Evolutionary conservation across 2,888 invertebrate species (phyloP), one percentile per base, ranked within the genome.

Genomic region (Fissipunctia ypsillon): DNA sequence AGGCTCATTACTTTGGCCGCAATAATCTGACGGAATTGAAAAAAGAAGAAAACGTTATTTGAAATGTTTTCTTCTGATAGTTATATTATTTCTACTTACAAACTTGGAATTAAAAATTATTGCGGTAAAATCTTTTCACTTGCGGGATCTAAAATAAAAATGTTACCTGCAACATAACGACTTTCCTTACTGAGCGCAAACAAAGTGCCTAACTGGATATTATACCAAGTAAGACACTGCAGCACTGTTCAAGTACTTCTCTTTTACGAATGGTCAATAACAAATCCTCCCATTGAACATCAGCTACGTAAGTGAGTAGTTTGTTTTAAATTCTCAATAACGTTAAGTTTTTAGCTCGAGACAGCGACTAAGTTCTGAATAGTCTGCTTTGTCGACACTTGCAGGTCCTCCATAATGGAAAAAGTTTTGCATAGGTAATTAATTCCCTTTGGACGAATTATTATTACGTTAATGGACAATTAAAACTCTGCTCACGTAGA

Each of bases 361-460:
- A 89, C 86, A 86, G 85, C 84, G 83, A 84, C 85, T 82, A 91
- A 91, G 87, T 90, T 91, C 85, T 86, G 86, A 89, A 88, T 87
- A 88, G 86, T 86, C 86, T 87, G 85, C 89, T 88, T 86, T 84
- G 82, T 84, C 85, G 85, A 84, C 84, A 87, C 87, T 88, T 81
- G 78, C 84, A 85, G 84, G 83, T 78, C 83, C 71, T 74, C 79
- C 81, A 83, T 90, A 90, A 91, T 92, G 89, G 89, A 90, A 91
- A 91, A 92, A 90, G 87, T 93, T 92, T 89, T 86, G 80, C 88
- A 89, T 87, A 87, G 87, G 80, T 90, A 88, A 88, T 87, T 91
- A 91, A 91, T 91, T 90, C 88, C 84, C 84, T 86, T 88, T 87
- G 74, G 84, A 76, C 83, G 77, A 85, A 86, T 84, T 80, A 84